Base-by-base conservation (phyloP, 2,797 vertebrate species). In the Liasis olivaceus region DNA sequence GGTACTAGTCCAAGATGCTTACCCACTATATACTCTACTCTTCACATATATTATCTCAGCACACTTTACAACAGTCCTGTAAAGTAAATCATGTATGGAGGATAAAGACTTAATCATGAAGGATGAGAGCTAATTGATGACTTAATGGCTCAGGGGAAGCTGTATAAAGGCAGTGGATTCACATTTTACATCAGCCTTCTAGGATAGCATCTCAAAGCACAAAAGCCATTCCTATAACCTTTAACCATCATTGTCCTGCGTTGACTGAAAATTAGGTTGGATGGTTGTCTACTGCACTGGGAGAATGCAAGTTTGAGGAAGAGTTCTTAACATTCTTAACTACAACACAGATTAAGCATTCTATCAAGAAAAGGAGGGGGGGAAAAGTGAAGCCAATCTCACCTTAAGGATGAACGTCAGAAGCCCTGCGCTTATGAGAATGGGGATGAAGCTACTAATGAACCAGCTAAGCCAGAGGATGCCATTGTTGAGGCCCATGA, bases 391-490 rank as follows among this genome's bases (percentile, higher is more conserved):
- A 91, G 56, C 0, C 28, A 62, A 13, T 17, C 97, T 91, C 92
- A 99, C 99, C 99, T 99, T 99, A 81, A 99, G 95, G 69, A 99
- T 98, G 90, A 99, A 95, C 64, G 99, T 99, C 96, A 99, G 96
- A 87, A 99, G 96, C 89, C 97, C 97, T 0, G 99, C 99, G 31
- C 99, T 99, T 98, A 99, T 98, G 5, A 99, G 98, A 85, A 99
- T 98, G 0, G 99, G 99, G 87, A 99, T 98, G 62, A 99, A 97
- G 88, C 99, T 99, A 95, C 99, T 99, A 97, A 99, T 98, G 97
- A 99, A 99, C 99, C 99, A 99, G 98, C 99, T 99, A 85, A 99
- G 98, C 99, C 99, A 99, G 91, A 99, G 98, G 93, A 95, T 99
- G 95, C 99, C 98, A 0, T 98, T 99, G 94, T 99, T 98, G 94